These are phyloP conservation scores for Helicoverpa armigera DNA, from an alignment of 1,140 invertebrate genomes.

Conservation along the genomic window DNA sequence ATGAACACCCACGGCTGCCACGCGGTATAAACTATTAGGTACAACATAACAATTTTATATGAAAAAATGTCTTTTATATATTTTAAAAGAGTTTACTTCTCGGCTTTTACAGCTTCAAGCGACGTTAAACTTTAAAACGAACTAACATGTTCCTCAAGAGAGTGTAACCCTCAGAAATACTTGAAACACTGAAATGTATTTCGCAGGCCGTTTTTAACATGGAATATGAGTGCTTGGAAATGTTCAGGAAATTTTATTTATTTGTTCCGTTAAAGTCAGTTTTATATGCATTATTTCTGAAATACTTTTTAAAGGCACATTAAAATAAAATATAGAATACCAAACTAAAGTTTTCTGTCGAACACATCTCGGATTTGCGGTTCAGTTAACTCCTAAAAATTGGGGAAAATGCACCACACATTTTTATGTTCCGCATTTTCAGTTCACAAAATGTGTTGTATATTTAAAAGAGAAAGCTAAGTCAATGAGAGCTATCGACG, in stretches of 20 bases:
- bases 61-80: background rate
- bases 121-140: constrained; percentile 30
- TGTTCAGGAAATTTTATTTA: background rate
- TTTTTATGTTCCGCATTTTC: constrained; percentile 5
- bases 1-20: background rate
- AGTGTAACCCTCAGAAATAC: constrained; percentile 22
- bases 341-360: background rate
- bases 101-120: constrained; percentile 22
- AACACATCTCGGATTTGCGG: background rate
- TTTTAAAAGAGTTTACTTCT: background rate
- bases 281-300: background rate
- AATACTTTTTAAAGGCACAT: background rate
- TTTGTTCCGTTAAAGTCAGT: background rate
- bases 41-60: background rate
- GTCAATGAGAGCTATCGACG: background rate
- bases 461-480: constrained; percentile 1
- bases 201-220: background rate
- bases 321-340: background rate
- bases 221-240: background rate
- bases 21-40: background rate
- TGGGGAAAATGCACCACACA: background rate
- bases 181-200: constrained; percentile 38
- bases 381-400: background rate
- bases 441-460: constrained; percentile 3
- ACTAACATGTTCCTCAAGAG: constrained; percentile 32